Base-by-base conservation (phyloP, 2,797 vertebrate species). In the Centroberyx gerrardi region DNA sequence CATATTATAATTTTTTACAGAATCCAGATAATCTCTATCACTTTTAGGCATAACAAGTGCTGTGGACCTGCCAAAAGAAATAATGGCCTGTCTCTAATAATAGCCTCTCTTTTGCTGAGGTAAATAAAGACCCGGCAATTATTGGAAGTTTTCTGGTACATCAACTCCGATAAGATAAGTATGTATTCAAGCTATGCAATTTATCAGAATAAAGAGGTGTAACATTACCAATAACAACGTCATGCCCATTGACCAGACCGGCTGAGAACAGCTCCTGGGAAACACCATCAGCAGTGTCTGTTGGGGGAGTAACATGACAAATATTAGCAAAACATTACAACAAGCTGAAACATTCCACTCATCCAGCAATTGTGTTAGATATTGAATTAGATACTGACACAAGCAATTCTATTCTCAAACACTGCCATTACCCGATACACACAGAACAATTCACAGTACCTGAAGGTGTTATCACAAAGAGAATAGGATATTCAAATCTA, bases 221-320 rank as follows among this genome's bases (percentile, higher is more conserved):
- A 61, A 76, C 66, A 69, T 97, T 98, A 99, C 98, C 98, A 93
- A 98, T 94, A 91, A 97, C 95, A 90, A 99, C 97, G 93, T 99
- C 98, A 31, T 95, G 97, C 74, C 97, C 97, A 68, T 97, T 96
- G 90, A 99, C 98, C 81, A 99, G 94, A 90, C 98, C 98, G 66
- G 98, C 98, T 18, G 98, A 99, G 95, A 97, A 97, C 86, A 99
- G 96, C 88, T 99, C 98, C 95, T 99, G 98, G 93, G 98, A 99
- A 91, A 99, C 98, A 4, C 98, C 98, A 81, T 99, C 97, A 89
- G 98, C 97, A 4, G 98, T 99, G 92, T 99, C 98, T 99, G 93
- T 88, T 67, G 70, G 69, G 55, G 61, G 62, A 89, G 83, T 40
- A 82, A 91, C 54, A 74, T 49, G 82, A 80, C 67, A 94, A 93